Base-by-base conservation (phyloP, 2,113 vertebrate species). In the Gobius niger region DNA sequence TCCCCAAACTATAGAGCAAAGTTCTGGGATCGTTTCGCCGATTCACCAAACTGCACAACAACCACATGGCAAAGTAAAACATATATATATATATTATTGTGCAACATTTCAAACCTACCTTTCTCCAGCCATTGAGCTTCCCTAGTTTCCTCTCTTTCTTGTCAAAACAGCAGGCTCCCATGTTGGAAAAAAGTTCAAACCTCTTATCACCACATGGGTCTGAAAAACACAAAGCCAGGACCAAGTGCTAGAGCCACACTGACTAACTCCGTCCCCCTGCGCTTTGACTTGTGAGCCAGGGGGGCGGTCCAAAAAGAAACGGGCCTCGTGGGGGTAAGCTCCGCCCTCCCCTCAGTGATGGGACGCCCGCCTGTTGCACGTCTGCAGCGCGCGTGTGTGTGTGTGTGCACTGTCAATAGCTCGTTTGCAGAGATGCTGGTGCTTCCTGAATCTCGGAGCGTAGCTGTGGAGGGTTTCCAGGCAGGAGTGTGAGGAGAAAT, bases 91-190 rank as follows among this genome's bases (percentile, higher is more conserved):
- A 34, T 34, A 34, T 3, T 3, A 34, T 34, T n/a, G n/a, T n/a
- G n/a, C n/a, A 53, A 53, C 19, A 19, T 54, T 54, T 54, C 18
- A 54, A 50, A 64, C 90, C 88, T 77, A 94, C 93, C 92, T 93
- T 92, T 63, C 85, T 91, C 91, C 90, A 94, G 78, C 88, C 82
- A 81, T 87, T 91, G 9, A 89, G 80, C 77, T 91, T 91, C 70
- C 89, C 91, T 12, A 91, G 44, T 81, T 91, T 94, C 86, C 77
- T 91, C 75, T 92, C 89, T 80, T 91, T 93, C 82, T 85, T 93
- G 73, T 94, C 88, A 76, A 92, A 90, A 85, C 82, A 92, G 80
- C 91, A 91, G 81, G 91, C 91, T 85, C 92, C 92, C 92, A 93
- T 93, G 84, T 87, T 93, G 83, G 11, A 34, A 34, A 34, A 34